Evolutionary conservation across 2,113 vertebrate genomes (phyloP), one percentile per base, ranked within the genome.

Genomic region (Vanacampus margaritifer): DNA sequence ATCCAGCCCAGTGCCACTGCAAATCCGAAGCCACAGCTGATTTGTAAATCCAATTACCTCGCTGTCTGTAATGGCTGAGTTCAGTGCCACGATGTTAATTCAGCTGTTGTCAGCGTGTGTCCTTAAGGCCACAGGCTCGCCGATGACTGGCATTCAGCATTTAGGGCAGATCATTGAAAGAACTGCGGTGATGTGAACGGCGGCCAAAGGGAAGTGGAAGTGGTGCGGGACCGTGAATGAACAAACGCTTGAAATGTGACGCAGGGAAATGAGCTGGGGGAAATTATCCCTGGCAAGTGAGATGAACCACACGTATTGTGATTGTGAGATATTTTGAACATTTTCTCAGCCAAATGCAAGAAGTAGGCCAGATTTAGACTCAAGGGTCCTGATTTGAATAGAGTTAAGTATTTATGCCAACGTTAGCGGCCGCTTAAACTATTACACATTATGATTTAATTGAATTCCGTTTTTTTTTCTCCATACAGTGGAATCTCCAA

Each of bases 11-110:
- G 50, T 68, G 68, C 80, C 83, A 82, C 85, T 65, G 86, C 90
- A 91, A 92, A 92, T 86, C 83, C 13, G 57, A 76, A 90, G 84
- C 78, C 78, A 74, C 61, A 79, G 82, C 88, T 89, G 91, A 91
- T 93, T 93, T 92, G 91, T 92, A 88, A 91, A 91, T 92, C 89
- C 88, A 91, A 91, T 92, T 91, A 93, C 80, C 65, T 83, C 68
- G 75, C 72, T 67, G 65, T 84, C 83, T 89, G 85, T 91, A 91
- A 92, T 91, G 88, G 88, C 78, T 84, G 79, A 84, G 88, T 91
- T 91, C 80, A 87, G 81, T 82, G 79, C 79, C 83, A 84, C 87
- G 86, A 89, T 86, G 81, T 88, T 88, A 84, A 90, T 88, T 87
- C 87, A 87, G 85, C 83, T 86, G 78, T 78, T 86, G 86, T 89